Conservation (phyloP, 2,113 vertebrate species). For the Pimephales promelas region DNA sequence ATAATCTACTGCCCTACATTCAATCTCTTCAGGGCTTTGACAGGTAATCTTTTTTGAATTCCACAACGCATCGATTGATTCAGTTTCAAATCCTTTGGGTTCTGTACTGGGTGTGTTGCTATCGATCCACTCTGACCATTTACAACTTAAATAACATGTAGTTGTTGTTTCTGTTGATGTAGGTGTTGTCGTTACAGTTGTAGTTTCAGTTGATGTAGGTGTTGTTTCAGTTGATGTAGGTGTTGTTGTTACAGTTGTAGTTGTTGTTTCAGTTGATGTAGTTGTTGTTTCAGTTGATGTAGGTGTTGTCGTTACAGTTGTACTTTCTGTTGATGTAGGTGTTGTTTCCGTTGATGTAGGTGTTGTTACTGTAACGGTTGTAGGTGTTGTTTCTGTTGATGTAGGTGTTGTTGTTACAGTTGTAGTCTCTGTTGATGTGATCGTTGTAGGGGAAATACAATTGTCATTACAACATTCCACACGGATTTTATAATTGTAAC, state of each 20-base stretch:
- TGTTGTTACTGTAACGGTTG: neutral
- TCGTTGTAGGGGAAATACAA: neutral
- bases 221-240: neutral
- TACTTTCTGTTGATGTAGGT: neutral
- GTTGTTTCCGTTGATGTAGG: neutral
- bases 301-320: neutral
- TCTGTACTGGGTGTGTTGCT: neutral
- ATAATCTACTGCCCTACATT: too few relatives aligned
- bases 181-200: neutral
- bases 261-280: too few relatives aligned
- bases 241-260: neutral
- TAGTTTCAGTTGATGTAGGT: too few relatives aligned
- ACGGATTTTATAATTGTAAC: slow-evolving; percentile 17
- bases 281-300: neutral
- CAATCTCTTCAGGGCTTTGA: too few relatives aligned
- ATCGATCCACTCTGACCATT: slow-evolving; percentile 23
- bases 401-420: neutral
- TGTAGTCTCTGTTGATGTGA: neutral
- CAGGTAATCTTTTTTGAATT: too few relatives aligned
- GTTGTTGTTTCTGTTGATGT: neutral
- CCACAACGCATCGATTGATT: too few relatives aligned
- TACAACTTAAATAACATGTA: neutral
- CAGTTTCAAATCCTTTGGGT: neutral
- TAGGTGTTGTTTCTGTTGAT: neutral
- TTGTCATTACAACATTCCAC: neutral